Base-by-base conservation (phyloP, 2,797 vertebrate genomes). In the Epinephelus coioides region DNA sequence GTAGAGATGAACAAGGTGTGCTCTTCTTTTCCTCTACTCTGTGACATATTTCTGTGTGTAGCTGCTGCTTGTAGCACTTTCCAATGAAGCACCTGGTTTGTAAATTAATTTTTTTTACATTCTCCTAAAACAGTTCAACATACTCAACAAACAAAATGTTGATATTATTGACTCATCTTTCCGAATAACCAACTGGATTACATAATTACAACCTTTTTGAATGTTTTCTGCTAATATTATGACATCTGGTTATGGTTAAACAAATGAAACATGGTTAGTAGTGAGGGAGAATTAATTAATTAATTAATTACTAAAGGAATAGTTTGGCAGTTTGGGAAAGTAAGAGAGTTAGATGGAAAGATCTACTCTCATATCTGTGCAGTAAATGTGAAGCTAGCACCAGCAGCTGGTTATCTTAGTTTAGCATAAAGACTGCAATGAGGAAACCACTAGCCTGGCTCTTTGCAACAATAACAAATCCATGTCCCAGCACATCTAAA, bases 1-100 rank as follows among this genome's bases (percentile, higher is more conserved):
- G 44, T 2, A 25, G 67, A 87, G 46, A 6, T 86, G 82, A 80
- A 86, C 79, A 87, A 85, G 85, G 64, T 82, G 74, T 69, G 65
- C 67, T 68, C 65, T 47, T 79, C 30, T 40, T 53, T 61, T 79
- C 55, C 34, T 53, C 76, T 43, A 38, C 56, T 49, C 67, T 38
- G 46, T 30, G 63, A 63, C 69, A 74, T 54, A 57, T 34, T 21
- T 67, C 38, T 72, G 49, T 64, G 64, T 50, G 64, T 50, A 49
- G 50, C 53, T 25, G 65, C 78, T 43, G 21, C 50, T 34, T 50
- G 47, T 67, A 25, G 55, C 21, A 6, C 15, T 76, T 57, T 66
- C 15, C 34, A 34, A 34, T 8, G 34, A 34, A 34, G 34, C 34
- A 34, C 34, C 34, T 11, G n/a, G 55, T 74, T 21, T 30, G 17